Percentiles rank a stretch among this genome's conserved stretches.
Evolutionary conservation across 2,797 vertebrate genomes (phyloP).

Genomic region (Decapterus maruadsi): DNA sequence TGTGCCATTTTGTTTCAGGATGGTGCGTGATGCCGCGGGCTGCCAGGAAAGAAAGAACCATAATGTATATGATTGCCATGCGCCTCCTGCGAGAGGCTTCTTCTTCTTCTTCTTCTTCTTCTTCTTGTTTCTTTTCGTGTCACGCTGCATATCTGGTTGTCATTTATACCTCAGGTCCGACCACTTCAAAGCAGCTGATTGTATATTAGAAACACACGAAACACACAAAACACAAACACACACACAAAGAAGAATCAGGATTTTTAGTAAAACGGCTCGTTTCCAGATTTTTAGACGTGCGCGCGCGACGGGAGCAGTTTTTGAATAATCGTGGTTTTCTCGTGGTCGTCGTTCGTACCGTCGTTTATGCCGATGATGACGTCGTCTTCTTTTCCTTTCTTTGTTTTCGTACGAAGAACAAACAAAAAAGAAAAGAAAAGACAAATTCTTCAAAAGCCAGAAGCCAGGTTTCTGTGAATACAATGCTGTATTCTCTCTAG

Average conservation of each 20-base stretch:
- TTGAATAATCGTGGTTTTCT: constrained; percentile 61
- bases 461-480: constrained; percentile 81
- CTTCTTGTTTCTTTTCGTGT: constrained; percentile 49
- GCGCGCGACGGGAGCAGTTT: constrained; percentile 65
- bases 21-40: constrained; percentile 45
- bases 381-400: constrained; percentile 42
- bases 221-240: neutral
- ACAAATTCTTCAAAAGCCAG: constrained; percentile 57
- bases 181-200: constrained; percentile 87
- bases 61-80: constrained; percentile 66
- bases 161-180: constrained; percentile 87
- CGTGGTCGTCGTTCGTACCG: constrained; percentile 51
- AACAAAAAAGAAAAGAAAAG: constrained; percentile 13
- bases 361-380: constrained; percentile 56
- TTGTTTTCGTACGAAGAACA: constrained; percentile 49
- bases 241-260: constrained; percentile 78
- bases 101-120: neutral
- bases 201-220: constrained; percentile 74
- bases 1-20: constrained; percentile 54
- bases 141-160: constrained; percentile 83
- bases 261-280: constrained; percentile 74
- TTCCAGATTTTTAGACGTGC: constrained; percentile 72
- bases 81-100: constrained; percentile 59
- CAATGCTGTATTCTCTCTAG: constrained; percentile 73
- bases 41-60: constrained; percentile 60